Evolutionary conservation across 2,797 vertebrate species (phyloP), one percentile per base, ranked within the genome.

Genomic region (Coendou prehensilis): DNA sequence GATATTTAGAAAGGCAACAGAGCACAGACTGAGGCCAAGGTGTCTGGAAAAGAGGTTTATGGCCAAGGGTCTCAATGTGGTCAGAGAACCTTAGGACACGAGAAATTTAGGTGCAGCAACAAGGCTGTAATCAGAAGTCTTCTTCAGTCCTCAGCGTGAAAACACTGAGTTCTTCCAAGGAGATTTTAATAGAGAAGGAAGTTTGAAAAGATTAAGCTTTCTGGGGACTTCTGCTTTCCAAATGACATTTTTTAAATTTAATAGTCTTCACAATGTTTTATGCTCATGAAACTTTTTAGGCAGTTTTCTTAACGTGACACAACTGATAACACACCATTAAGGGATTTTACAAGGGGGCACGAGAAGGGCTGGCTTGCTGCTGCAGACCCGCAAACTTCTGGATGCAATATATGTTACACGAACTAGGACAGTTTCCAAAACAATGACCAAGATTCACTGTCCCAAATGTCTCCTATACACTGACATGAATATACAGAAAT

Each of bases 201-300:
- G 1, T 56, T 78, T 94, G 52, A 92, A 92, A 85, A 91, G n/a
- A 79, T 75, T 69, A 85, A 28, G 37, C 90, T 96, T 90, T 90
- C 67, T 59, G 37, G 64, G 61, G 23, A 96, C 57, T 91, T 93
- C 84, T 86, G 86, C 45, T 80, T 94, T 94, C 67, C 50, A 90
- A 94, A 69, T 41, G 75, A 28, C 33, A 59, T 69, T 93, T 94
- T 63, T 56, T 26, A 93, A 89, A 89, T 50, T 57, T 95, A 96
- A 93, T 67, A 85, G 23, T 15, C 37, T 93, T 95, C 81, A 79
- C 79, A 67, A 97, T 88, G n/a, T 54, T 95, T 97, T 92, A 97
- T 75, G 63, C 37, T 95, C 79, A 93, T 71, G 57, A 85, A 96
- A 96, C 7, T 18, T 88, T 95, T 92, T 79, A 92, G 86, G 57